Percentiles rank a stretch among this genome's conserved stretches.
These are phyloP conservation scores for Pomatostomus ruficeps DNA, from an alignment of 2,113 vertebrate species.

Conservation along the genomic window DNA sequence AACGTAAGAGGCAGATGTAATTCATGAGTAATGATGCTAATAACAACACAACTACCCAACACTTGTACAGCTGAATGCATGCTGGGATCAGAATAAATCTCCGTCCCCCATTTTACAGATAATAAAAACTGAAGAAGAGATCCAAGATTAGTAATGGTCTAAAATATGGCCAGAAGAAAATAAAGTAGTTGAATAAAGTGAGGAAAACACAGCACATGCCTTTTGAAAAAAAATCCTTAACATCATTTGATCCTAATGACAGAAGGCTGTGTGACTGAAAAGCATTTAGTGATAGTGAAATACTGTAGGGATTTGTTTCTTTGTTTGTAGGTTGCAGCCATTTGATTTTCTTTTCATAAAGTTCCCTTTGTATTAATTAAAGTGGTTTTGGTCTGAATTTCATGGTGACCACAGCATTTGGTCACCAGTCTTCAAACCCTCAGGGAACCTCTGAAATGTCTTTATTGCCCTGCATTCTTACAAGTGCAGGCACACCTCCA, in stretches of 20 bases:
- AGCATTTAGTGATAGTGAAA: background rate
- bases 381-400: background rate
- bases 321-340: background rate
- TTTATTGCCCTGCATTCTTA: background rate
- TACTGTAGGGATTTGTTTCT: background rate
- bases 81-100: background rate
- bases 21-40: background rate
- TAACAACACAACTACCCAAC: background rate
- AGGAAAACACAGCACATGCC: background rate
- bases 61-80: background rate
- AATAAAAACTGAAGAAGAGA: background rate
- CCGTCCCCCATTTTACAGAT: background rate
- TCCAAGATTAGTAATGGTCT: background rate
- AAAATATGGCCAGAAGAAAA: background rate
- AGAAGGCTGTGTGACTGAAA: background rate
- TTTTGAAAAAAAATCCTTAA: background rate
- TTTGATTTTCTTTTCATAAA: background rate
- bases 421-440: background rate
- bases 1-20: background rate
- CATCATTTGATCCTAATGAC: background rate
- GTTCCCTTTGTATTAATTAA: background rate
- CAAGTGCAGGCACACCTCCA: background rate
- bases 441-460: background rate
- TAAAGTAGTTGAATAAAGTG: background rate
- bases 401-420: background rate